Evolutionary conservation across 2,797 vertebrate species (phyloP), one percentile per base, ranked within the genome.

Genomic region (Percopsis omiscomaycus): DNA sequence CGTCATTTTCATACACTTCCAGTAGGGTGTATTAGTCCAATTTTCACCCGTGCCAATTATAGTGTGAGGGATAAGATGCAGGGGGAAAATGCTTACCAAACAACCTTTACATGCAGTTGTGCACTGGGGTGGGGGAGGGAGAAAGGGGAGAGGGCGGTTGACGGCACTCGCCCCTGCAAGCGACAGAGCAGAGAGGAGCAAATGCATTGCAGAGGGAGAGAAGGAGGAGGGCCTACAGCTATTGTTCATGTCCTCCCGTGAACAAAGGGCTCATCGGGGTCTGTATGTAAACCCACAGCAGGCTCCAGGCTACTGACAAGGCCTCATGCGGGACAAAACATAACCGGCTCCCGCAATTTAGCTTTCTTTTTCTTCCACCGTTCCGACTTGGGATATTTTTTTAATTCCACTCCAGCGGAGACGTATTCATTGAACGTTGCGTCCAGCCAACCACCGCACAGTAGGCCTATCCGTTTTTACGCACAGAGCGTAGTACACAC

Each of bases 231-330:
- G 93, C 91, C 90, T 90, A 89, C 79, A 90, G 91, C 90, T 91
- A 92, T 92, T 92, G 91, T 92, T 92, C 91, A 92, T 91, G 90
- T 92, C 89, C 89, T 88, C 90, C 87, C 82, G 84, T 87, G 91
- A 92, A 92, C 91, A 92, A 92, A 92, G 90, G 90, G 90, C 90
- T 92, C 84, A 88, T 91, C 90, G 88, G 89, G 91, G 89, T 91
- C 86, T 80, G 84, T 89, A 84, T 87, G 86, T 90, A 88, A 86
- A 88, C 86, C 91, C 86, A 83, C 86, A 88, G 87, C 88, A 88
- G 90, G 89, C 87, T 91, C 62, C 84, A 87, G 83, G 80, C 84
- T 79, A 84, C 79, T 81, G 77, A 91, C 87, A 84, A 89, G 88
- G 90, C 89, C 89, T 88, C 88, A 89, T 89, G 88, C 86, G 80